Percentiles rank a stretch among this genome's conserved stretches.
These are phyloP conservation scores for Microcaecilia unicolor DNA, from an alignment of 2,797 vertebrate genomes.

Conservation along the genomic window DNA sequence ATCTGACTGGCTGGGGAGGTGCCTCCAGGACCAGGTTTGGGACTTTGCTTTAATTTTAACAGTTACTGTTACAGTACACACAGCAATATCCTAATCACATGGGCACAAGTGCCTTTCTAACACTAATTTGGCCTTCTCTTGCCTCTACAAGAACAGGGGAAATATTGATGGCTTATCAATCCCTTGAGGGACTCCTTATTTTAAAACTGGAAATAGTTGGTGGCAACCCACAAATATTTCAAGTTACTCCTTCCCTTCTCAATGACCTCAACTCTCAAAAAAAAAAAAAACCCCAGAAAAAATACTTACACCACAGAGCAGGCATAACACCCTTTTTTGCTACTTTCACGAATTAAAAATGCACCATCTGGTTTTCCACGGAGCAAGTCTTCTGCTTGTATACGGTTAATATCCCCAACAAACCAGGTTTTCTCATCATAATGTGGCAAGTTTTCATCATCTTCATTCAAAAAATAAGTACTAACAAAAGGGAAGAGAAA, in stretches of 20 bases:
- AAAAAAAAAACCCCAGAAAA: constrained; percentile 2
- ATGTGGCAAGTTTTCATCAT: constrained; percentile 86
- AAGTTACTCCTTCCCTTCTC: background rate
- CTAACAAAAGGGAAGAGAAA: constrained; percentile 47
- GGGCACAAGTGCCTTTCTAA: too few relatives aligned
- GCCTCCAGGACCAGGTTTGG: too few relatives aligned
- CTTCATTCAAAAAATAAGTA: constrained; percentile 77
- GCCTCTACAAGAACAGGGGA: background rate
- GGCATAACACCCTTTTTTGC: constrained; percentile 76
- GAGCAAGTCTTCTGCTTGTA: constrained; percentile 84
- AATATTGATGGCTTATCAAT: background rate
- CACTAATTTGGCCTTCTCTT: too few relatives aligned
- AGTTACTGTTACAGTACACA: too few relatives aligned
- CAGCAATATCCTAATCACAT: too few relatives aligned
- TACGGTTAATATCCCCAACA: constrained; percentile 81
- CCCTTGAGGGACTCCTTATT: too few relatives aligned
- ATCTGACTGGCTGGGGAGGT: too few relatives aligned
- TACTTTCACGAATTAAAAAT: constrained; percentile 91
- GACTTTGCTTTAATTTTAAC: too few relatives aligned
- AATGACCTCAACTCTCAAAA: background rate
- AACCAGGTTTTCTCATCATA: constrained; percentile 94
- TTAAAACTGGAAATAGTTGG: too few relatives aligned
- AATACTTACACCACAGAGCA: constrained; percentile 67
- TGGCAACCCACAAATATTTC: background rate
- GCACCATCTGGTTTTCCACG: constrained; percentile 81